Percentiles rank a stretch among this genome's conserved stretches.
Conservation (phyloP, 2,888 invertebrate species). For the Craniophora ligustri region DNA sequence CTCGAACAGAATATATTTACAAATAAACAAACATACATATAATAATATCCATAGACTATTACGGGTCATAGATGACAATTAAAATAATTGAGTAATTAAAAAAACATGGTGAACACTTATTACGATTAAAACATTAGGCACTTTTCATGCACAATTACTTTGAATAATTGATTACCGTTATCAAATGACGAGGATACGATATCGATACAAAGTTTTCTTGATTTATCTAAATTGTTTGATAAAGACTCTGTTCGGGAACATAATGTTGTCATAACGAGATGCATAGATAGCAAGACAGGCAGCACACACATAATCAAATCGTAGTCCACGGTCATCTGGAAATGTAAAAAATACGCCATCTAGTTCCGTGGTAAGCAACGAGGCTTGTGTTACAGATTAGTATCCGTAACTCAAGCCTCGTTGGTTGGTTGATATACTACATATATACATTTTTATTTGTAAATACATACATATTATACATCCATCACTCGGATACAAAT, state of each 20-base stretch:
- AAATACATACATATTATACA: too few relatives aligned
- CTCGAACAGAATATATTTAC: not conserved
- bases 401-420: too few relatives aligned
- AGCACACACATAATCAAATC: constrained; percentile 43
- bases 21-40: constrained; percentile 8
- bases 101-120: not conserved
- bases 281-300: constrained; percentile 50
- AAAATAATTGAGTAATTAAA: constrained; percentile 21
- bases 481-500: too few relatives aligned
- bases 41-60: too few relatives aligned
- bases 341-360: too few relatives aligned
- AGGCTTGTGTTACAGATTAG: too few relatives aligned
- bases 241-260: constrained; percentile 60
- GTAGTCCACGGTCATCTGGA: constrained; percentile 53
- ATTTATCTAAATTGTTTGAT: constrained; percentile 57
- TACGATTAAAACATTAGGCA: not conserved
- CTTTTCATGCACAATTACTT: not conserved
- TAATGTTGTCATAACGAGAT: constrained; percentile 51
- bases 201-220: constrained; percentile 62
- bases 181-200: constrained; percentile 49
- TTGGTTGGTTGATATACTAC: too few relatives aligned
- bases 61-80: constrained; percentile 2
- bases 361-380: too few relatives aligned
- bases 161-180: constrained; percentile 58
- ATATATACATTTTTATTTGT: too few relatives aligned